A percentile compares a stretch with the other conserved stretches of the same genome.
Conservation (phyloP, 2,888 invertebrate genomes). For the Agriotes lineatus region DNA sequence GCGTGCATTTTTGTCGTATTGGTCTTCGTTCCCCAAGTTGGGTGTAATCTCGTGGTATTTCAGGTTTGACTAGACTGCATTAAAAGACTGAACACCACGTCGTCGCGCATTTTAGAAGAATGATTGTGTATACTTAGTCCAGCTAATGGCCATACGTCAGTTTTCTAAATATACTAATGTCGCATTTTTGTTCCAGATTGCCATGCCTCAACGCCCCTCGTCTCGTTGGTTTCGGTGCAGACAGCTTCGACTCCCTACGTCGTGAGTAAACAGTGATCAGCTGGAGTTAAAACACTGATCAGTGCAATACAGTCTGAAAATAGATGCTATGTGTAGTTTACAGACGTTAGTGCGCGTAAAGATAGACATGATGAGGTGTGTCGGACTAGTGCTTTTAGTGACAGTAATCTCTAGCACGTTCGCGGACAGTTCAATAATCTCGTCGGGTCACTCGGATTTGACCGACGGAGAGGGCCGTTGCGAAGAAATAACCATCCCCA, state of each 20-base stretch:
- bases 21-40: neutral
- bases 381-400: slow-evolving; percentile 34
- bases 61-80: slow-evolving; percentile 12
- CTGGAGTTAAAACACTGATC: slow-evolving; percentile 22
- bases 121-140: slow-evolving; percentile 8
- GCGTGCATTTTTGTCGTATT: neutral
- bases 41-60: neutral
- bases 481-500: slow-evolving; percentile 97
- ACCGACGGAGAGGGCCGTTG: slow-evolving; percentile 78
- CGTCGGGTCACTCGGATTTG: slow-evolving; percentile 54
- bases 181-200: slow-evolving; percentile 60
- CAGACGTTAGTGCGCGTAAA: slow-evolving; percentile 29
- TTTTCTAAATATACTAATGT: slow-evolving; percentile 31
- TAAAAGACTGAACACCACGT: neutral
- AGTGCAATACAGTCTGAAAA: slow-evolving; percentile 28
- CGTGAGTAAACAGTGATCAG: slow-evolving; percentile 38
- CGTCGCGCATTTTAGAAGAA: slow-evolving; percentile 13
- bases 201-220: slow-evolving; percentile 50
- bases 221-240: slow-evolving; percentile 32
- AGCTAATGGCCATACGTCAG: slow-evolving; percentile 5
- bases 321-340: slow-evolving; percentile 24
- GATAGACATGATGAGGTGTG: slow-evolving; percentile 34
- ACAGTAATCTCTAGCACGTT: slow-evolving; percentile 19
- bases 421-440: slow-evolving; percentile 54
- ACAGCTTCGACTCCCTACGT: slow-evolving; percentile 11